Conservation (phyloP, 1,140 invertebrate species). For the Drosophila varians region DNA sequence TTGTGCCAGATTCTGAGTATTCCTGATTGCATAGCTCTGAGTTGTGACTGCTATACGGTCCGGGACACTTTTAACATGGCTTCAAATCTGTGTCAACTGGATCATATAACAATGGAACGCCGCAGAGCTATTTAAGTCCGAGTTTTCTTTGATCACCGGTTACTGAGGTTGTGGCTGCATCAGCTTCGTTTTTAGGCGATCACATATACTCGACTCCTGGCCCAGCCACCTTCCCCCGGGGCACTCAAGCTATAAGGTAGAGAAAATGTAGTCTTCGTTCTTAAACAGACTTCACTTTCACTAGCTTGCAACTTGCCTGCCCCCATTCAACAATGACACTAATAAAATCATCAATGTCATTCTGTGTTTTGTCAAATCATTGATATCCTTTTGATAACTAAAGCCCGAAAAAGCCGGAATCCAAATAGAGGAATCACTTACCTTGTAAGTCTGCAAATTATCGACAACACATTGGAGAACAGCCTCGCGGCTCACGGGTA, state of each 20-base stretch:
- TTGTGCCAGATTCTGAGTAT: constrained; percentile 63
- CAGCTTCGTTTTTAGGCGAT: constrained; percentile 46
- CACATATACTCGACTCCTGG: constrained; percentile 37
- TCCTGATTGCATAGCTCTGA: constrained; percentile 57
- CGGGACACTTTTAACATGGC: constrained; percentile 46
- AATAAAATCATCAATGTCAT: not conserved
- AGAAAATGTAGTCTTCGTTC: constrained; percentile 55
- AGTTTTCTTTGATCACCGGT: constrained; percentile 51
- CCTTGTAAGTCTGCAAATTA: constrained; percentile 90
- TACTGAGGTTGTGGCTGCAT: constrained; percentile 29
- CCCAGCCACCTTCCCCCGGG: not conserved
- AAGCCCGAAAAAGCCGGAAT: too few relatives aligned
- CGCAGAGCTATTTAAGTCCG: not conserved
- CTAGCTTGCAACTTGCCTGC: constrained; percentile 72
- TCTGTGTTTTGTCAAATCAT: not conserved
- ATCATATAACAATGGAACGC: not conserved
- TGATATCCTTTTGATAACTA: not conserved
- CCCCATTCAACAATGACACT: constrained; percentile 36
- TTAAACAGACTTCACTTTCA: constrained; percentile 56
- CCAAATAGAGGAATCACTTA: too few relatives aligned
- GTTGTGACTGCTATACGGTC: constrained; percentile 50
- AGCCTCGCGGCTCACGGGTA: constrained; percentile 89
- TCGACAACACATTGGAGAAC: constrained; percentile 89
- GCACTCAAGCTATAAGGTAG: constrained; percentile 69
- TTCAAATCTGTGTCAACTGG: constrained; percentile 12